A percentile compares a stretch with the other conserved stretches of the same genome.
Conservation (phyloP, 2,888 invertebrate genomes). For the Polymixis lichenea region DNA sequence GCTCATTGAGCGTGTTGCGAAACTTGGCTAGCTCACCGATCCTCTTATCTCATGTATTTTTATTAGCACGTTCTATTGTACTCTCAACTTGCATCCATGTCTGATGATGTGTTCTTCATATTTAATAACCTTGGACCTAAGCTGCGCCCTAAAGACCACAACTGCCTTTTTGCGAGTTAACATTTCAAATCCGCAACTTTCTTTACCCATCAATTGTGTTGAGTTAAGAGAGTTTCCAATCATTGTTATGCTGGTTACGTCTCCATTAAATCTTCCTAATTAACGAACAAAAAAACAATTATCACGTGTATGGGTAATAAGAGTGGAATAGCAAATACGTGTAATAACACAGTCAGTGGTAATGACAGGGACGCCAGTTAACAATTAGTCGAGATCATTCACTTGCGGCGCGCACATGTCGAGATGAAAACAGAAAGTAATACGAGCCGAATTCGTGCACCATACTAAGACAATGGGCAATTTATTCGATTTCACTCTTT, state of each 20-base stretch:
- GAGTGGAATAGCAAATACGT: slow-evolving; percentile 61
- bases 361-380: slow-evolving; percentile 70
- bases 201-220: slow-evolving; percentile 53
- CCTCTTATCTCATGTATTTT: slow-evolving; percentile 24
- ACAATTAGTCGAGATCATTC: slow-evolving; percentile 74
- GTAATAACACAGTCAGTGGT: slow-evolving; percentile 56
- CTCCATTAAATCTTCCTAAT: slow-evolving; percentile 63
- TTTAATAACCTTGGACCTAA: not conserved
- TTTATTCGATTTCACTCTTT: slow-evolving; percentile 90
- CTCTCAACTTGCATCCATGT: slow-evolving; percentile 1
- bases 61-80: slow-evolving; percentile 4
- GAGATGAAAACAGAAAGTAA: slow-evolving; percentile 88
- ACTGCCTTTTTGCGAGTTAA: slow-evolving; percentile 26
- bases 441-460: slow-evolving; percentile 86
- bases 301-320: slow-evolving; percentile 47
- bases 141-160: slow-evolving; percentile 4
- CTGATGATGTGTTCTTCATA: not conserved
- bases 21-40: slow-evolving; percentile 36
- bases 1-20: slow-evolving; percentile 24
- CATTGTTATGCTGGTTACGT: slow-evolving; percentile 58
- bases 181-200: slow-evolving; percentile 53
- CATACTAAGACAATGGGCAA: slow-evolving; percentile 86
- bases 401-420: slow-evolving; percentile 77
- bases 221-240: slow-evolving; percentile 57
- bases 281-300: slow-evolving; percentile 57